phyloP scores from a whole-genome alignment of 2,888 invertebrate species.

The Steinernema scapterisci region DNA sequence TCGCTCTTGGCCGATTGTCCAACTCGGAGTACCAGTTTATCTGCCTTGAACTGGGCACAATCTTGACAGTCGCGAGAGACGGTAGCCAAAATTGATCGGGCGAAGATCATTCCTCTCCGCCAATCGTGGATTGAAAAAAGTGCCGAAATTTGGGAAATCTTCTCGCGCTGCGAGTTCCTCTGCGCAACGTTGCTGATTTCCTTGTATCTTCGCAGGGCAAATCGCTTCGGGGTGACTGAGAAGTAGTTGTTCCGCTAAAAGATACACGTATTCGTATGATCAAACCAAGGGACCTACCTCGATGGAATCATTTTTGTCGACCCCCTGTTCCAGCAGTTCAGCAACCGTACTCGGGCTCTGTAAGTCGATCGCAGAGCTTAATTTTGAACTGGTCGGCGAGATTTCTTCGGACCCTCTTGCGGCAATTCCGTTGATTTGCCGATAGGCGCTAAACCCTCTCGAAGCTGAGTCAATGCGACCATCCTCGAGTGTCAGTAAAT shows the following conservation, averaged over 20 bases:
- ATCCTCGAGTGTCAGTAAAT: constrained; percentile 45
- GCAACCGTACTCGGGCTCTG: constrained; percentile 49
- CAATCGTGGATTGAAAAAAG: constrained; percentile 52
- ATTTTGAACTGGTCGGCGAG: constrained; percentile 43
- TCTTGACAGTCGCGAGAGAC: constrained; percentile 49
- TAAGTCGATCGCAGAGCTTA: constrained; percentile 45
- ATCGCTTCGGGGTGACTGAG: constrained; percentile 34
- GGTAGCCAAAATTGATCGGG: constrained; percentile 36
- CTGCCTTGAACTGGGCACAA: constrained; percentile 47
- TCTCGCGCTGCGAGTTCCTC: constrained; percentile 45
- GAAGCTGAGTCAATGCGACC: constrained; percentile 52
- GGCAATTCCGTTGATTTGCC: constrained; percentile 45
- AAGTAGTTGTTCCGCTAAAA: neutral
- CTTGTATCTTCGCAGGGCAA: constrained; percentile 37
- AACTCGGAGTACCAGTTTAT: constrained; percentile 45
- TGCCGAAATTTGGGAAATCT: constrained; percentile 51
- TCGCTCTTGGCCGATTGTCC: constrained; percentile 41
- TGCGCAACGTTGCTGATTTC: constrained; percentile 23
- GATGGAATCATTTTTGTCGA: constrained; percentile 47
- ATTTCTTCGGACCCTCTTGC: constrained; percentile 35
- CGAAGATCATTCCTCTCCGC: constrained; percentile 39
- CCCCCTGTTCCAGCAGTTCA: constrained; percentile 50
- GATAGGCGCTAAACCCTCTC: constrained; percentile 45
- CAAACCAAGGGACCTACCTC: neutral
- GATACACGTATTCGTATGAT: too few relatives aligned